phyloP scores from a whole-genome alignment of 2,888 invertebrate species.

The Microctonus brassicae region DNA sequence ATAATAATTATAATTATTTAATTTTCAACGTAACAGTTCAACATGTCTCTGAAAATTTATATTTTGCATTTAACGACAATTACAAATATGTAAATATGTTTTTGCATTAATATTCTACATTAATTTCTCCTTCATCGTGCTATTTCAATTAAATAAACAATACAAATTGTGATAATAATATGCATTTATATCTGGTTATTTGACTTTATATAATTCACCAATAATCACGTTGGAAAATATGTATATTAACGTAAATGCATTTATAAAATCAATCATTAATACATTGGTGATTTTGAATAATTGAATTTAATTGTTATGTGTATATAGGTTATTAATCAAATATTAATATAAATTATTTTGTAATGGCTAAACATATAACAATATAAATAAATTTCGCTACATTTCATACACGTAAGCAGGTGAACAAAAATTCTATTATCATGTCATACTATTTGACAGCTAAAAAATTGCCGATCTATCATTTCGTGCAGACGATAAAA shows the following conservation, averaged over 20 bases:
- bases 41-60: too few species aligned
- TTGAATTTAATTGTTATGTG: neutral
- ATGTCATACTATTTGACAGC: neutral
- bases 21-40: too few species aligned
- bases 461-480: constrained; percentile 21
- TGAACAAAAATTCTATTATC: neutral
- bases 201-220: neutral
- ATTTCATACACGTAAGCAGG: neutral
- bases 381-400: too few species aligned
- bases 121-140: too few species aligned
- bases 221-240: neutral
- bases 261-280: neutral
- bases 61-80: too few species aligned
- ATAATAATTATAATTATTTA: too few species aligned
- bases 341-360: neutral
- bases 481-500: constrained; percentile 37
- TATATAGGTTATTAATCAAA: neutral
- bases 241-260: neutral
- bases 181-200: neutral
- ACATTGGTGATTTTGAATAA: neutral
- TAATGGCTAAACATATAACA: too few species aligned
- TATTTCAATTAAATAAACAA: neutral
- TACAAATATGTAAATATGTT: too few species aligned
- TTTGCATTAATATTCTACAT: neutral
- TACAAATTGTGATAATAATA: neutral